Conservation (phyloP, 2,888 invertebrate genomes). For the Drosophila neonasuta region DNA sequence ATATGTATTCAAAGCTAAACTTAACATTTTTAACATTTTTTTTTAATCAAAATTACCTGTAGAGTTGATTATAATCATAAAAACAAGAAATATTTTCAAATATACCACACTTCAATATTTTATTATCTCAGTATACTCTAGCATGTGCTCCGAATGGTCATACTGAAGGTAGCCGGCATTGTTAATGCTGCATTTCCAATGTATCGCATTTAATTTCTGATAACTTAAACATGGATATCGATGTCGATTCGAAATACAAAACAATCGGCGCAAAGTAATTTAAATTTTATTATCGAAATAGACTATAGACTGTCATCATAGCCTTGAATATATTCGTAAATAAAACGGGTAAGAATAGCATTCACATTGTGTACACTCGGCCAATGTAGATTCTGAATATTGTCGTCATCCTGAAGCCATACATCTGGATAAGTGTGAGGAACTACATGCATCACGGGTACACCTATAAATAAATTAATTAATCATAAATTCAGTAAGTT, state of each 20-base stretch:
- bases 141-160: background rate
- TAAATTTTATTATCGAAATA: background rate
- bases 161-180: conserved; percentile 22
- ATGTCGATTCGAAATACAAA: conserved; percentile 11
- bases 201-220: conserved; percentile 17
- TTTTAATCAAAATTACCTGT: too few species aligned
- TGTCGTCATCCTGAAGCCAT: conserved; percentile 93
- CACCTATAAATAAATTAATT: conserved; percentile 40
- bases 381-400: conserved; percentile 81
- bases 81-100: too few species aligned
- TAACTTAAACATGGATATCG: background rate
- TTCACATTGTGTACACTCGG: conserved; percentile 55
- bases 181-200: conserved; percentile 24
- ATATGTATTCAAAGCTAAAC: background rate
- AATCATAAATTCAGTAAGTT: conserved; percentile 18
- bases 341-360: conserved; percentile 43
- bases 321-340: conserved; percentile 26
- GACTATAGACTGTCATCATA: background rate
- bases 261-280: background rate
- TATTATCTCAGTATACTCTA: too few species aligned
- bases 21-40: background rate
- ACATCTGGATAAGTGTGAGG: conserved; percentile 93
- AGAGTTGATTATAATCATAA: too few species aligned
- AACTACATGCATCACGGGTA: conserved; percentile 92
- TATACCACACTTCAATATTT: too few species aligned